phyloP scores from a whole-genome alignment of 2,888 invertebrate genomes.

The Liopterus haemorrhoidalis region DNA sequence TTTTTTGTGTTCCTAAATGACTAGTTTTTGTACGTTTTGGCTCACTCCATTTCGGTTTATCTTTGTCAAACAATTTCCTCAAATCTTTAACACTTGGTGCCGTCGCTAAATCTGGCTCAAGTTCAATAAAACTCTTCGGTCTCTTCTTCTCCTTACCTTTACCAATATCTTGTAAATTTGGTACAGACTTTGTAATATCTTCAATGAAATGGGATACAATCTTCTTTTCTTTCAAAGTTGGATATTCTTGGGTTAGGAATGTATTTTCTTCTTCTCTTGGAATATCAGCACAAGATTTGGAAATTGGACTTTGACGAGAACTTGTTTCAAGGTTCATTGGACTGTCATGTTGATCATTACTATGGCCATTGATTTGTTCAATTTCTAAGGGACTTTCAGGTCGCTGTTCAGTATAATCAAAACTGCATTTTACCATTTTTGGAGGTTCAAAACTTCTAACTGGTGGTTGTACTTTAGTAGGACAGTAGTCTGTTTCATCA shows the following conservation, averaged over 20 bases:
- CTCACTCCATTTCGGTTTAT: constrained; percentile 7
- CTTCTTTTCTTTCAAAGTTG: constrained; percentile 35
- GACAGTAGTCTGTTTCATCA: constrained; percentile 9
- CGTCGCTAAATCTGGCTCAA: constrained; percentile 7
- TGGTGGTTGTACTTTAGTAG: too few species aligned
- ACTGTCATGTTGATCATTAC: too few species aligned
- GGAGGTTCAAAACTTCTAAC: not conserved
- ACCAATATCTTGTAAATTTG: constrained; percentile 29
- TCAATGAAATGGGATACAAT: constrained; percentile 36
- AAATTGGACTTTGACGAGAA: too few species aligned
- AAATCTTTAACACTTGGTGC: constrained; percentile 27
- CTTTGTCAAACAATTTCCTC: constrained; percentile 29
- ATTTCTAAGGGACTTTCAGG: constrained; percentile 22
- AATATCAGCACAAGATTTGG: too few species aligned
- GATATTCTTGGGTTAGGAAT: too few species aligned
- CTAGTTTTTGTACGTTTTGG: constrained; percentile 14
- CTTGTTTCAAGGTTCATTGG: too few species aligned
- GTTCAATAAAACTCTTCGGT: constrained; percentile 8
- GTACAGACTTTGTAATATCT: constrained; percentile 37
- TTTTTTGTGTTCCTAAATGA: constrained; percentile 17
- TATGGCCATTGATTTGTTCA: constrained; percentile 32
- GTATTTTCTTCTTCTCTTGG: too few species aligned
- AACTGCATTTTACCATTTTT: not conserved
- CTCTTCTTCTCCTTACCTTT: not conserved
- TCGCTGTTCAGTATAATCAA: constrained; percentile 13